A percentile compares a stretch with the other conserved stretches of the same genome.
These are phyloP conservation scores for Drosophila quasianomalipes DNA, from an alignment of 2,888 invertebrate species.

Conservation along the genomic window DNA sequence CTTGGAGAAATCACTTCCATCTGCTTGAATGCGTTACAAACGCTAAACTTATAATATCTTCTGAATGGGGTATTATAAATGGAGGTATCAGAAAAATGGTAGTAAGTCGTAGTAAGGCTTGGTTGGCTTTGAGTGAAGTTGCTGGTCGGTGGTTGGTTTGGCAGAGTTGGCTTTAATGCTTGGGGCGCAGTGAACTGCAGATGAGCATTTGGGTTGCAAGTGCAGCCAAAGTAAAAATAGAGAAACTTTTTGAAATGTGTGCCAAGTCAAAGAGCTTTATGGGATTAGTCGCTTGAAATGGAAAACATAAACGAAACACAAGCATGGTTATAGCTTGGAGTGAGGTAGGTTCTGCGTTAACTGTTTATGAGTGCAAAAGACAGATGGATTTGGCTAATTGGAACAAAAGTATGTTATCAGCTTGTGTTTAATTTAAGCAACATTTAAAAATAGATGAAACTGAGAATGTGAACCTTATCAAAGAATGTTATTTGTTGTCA, in stretches of 20 bases:
- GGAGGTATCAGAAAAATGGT: conserved; percentile 28
- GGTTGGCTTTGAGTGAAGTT: background rate
- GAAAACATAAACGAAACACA: conserved; percentile 16
- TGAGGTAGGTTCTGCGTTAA: background rate
- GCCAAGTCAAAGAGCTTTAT: conserved; percentile 36
- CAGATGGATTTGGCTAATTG: background rate
- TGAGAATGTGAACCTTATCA: background rate
- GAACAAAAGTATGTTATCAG: background rate
- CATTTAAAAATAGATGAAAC: background rate
- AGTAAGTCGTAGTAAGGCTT: conserved; percentile 12
- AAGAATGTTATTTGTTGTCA: background rate
- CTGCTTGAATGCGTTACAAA: background rate
- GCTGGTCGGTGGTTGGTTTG: background rate
- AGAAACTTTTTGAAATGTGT: conserved; percentile 27
- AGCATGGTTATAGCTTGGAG: too few relatives aligned
- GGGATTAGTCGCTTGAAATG: conserved; percentile 35
- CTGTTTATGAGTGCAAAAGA: background rate
- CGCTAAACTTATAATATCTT: background rate
- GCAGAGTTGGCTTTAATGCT: conserved; percentile 16
- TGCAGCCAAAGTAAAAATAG: conserved; percentile 35
- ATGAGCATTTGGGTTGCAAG: conserved; percentile 76
- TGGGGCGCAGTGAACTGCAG: conserved; percentile 70
- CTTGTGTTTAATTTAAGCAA: background rate
- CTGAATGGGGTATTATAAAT: background rate
- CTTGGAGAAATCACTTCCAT: background rate